Conservation (phyloP, 2,888 invertebrate genomes). For the Agrilus cyanescens region DNA sequence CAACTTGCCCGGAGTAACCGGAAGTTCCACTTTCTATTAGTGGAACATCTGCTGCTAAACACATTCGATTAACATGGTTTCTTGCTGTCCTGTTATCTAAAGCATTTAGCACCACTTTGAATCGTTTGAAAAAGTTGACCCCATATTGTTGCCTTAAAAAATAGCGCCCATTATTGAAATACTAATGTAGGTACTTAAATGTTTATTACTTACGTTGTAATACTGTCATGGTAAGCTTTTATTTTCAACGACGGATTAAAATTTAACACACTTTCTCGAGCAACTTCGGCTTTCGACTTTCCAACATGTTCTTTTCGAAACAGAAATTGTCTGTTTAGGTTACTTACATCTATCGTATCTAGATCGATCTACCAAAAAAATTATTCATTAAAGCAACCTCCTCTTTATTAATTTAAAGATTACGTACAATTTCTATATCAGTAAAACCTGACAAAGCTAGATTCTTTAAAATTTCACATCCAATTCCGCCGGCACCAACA, state of each 20-base stretch:
- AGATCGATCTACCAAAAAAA: constrained; percentile 85
- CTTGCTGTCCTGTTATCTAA: constrained; percentile 93
- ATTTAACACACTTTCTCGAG: constrained; percentile 74
- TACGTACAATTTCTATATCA: constrained; percentile 85
- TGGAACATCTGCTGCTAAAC: constrained; percentile 87
- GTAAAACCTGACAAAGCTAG: constrained; percentile 88
- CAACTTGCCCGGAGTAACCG: constrained; percentile 95
- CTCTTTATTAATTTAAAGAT: not conserved
- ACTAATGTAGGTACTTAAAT: constrained; percentile 5
- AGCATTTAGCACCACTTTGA: constrained; percentile 89
- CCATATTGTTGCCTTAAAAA: constrained; percentile 74
- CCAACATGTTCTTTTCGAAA: constrained; percentile 98
- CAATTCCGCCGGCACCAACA: constrained; percentile 97
- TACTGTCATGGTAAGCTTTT: constrained; percentile 83
- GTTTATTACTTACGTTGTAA: constrained; percentile 62
- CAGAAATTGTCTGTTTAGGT: constrained; percentile 96
- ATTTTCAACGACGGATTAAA: constrained; percentile 87
- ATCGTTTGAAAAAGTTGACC: constrained; percentile 82
- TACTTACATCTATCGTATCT: constrained; percentile 98
- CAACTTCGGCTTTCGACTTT: constrained; percentile 89
- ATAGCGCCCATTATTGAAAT: constrained; percentile 8
- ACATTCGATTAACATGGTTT: constrained; percentile 98
- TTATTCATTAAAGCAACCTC: constrained; percentile 4
- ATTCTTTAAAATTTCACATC: constrained; percentile 96
- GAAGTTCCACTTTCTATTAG: constrained; percentile 95